phyloP scores from a whole-genome alignment of 2,888 invertebrate genomes.

The Nephrotoma guestfalica region DNA sequence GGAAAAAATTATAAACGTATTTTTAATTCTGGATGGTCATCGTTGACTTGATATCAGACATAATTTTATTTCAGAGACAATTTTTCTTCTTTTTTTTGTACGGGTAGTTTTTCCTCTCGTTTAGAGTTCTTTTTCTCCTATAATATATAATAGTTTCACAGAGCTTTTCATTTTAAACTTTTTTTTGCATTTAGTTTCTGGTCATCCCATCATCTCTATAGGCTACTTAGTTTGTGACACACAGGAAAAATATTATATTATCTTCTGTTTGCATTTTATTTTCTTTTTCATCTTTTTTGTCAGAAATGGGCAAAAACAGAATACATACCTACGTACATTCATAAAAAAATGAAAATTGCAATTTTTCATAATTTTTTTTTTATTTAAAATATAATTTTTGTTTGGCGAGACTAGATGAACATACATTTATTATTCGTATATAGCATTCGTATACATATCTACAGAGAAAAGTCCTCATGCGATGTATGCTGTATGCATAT shows the following conservation, averaged over 20 bases:
- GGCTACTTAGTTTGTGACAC: conserved; percentile 3
- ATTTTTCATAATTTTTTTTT: neutral
- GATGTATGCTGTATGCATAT: neutral
- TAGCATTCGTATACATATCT: neutral
- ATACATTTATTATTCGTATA: neutral
- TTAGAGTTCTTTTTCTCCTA: neutral
- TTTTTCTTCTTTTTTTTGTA: neutral
- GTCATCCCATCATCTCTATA: conserved; percentile 4
- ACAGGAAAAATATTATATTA: conserved; percentile 3
- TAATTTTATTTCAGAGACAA: conserved; percentile 2
- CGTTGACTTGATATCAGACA: conserved; percentile 4
- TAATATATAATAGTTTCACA: neutral
- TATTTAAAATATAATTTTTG: neutral
- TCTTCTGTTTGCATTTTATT: conserved; percentile 4
- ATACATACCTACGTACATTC: neutral
- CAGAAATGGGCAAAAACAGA: neutral
- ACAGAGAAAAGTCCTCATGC: neutral
- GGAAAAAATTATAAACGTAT: neutral
- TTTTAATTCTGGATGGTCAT: conserved; percentile 1
- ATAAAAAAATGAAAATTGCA: neutral
- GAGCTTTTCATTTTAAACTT: neutral
- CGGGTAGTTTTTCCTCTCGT: neutral
- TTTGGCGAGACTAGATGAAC: neutral
- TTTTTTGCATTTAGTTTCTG: neutral
- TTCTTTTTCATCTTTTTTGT: neutral